Evolutionary conservation across 2,888 invertebrate species (phyloP), one percentile per base, ranked within the genome.

Genomic region (Drosophila ezoana): DNA sequence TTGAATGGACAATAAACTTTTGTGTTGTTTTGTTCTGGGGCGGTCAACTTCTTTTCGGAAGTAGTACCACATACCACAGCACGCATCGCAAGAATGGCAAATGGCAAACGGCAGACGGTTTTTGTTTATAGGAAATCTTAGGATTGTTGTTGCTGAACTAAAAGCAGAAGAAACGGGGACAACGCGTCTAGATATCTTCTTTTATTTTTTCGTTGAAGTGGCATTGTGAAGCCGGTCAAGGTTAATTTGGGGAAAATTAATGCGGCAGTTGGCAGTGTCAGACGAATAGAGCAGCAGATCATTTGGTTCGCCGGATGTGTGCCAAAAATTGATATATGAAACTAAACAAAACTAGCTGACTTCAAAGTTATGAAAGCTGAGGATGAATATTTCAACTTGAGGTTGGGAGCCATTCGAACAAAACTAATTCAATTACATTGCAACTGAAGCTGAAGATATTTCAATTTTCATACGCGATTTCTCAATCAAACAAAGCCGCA

Each of bases 181-280:
- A 72, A 66, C 28, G 35, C 59, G 72, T 85, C 72, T 82, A 68
- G 65, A 64, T 71, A 78, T 66, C 59, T 67, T 10, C 14, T 14
- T 47, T 48, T 35, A 14, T 44, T 35, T 68, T 64, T 72, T 67
- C 71, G 14, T 73, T 23, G 8, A 41, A 61, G 54, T 75, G 66
- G 64, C 75, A 85, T 85, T 84, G 74, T 77, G 70, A 89, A 81
- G 84, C 79, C 89, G 90, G 90, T 90, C 90, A 89, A 89, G 89
- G 89, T 90, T 84, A 89, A 78, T 89, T 76, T 89, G 70, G 79
- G 67, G 70, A 79, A 88, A 87, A 84, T 79, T 59, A 79, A 63
- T 68, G 76, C 72, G 71, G 47, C 51, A 43, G 57, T 53, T 78
- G 89, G 74, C 80, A 75, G 78, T 75, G 81, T 79, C 77, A 88